Evolutionary conservation across 2,888 invertebrate species (phyloP).

Genomic region (Euphydryas editha): DNA sequence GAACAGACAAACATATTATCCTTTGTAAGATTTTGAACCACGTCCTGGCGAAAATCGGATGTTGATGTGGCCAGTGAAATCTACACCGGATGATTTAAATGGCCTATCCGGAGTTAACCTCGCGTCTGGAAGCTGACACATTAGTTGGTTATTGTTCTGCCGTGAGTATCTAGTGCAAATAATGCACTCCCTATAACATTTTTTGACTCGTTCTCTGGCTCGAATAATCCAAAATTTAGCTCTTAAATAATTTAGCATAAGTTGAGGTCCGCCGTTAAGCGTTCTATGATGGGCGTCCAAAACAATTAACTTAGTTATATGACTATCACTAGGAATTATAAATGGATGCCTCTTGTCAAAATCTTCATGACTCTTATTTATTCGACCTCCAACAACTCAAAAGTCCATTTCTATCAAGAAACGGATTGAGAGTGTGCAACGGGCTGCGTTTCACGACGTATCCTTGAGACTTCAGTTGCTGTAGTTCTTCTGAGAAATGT

Average conservation of each 20-base stretch:
- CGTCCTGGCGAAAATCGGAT: slow-evolving; percentile 42
- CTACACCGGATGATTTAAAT: slow-evolving; percentile 42
- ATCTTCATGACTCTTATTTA: slow-evolving; percentile 31
- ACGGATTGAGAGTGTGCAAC: slow-evolving; percentile 31
- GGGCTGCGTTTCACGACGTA: slow-evolving; percentile 1
- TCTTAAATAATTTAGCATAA: not conserved
- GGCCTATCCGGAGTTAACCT: slow-evolving; percentile 40
- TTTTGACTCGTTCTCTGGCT: not conserved
- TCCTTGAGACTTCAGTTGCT: not conserved
- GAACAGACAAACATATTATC: slow-evolving; percentile 44
- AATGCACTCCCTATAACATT: slow-evolving; percentile 27
- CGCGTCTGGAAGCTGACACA: slow-evolving; percentile 42
- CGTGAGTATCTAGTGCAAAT: slow-evolving; percentile 12
- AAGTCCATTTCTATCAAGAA: slow-evolving; percentile 39
- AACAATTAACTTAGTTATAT: slow-evolving; percentile 38
- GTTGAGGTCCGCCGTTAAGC: slow-evolving; percentile 5
- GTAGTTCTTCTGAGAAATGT: slow-evolving; percentile 9
- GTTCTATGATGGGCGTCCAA: slow-evolving; percentile 36
- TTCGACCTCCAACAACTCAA: slow-evolving; percentile 44
- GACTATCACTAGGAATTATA: slow-evolving; percentile 34
- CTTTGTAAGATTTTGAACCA: slow-evolving; percentile 40
- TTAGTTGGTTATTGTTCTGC: slow-evolving; percentile 20
- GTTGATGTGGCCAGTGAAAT: slow-evolving; percentile 41
- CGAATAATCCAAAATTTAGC: not conserved
- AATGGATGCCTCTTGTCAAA: slow-evolving; percentile 45